Base-by-base conservation (phyloP, 2,888 invertebrate genomes). In the Noctuana brunneofusca region DNA sequence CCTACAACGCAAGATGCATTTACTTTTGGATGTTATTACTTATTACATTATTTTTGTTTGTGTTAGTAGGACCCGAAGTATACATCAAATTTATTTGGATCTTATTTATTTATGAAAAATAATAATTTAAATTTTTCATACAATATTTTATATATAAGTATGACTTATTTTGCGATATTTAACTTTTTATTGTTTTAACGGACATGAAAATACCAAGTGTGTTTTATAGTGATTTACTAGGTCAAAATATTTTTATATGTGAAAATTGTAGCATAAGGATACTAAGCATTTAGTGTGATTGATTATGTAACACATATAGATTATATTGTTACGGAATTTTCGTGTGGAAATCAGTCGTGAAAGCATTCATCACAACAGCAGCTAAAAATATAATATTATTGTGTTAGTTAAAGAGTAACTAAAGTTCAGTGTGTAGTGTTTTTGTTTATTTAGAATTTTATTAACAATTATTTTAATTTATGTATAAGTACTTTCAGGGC, bases 231-330 rank as follows among this genome's bases (percentile, higher is more conserved):
- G 79, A 84, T 81, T 84, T 80, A 78, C 81, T 86, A 84, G 83
- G 82, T 80, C 82, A 79, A 86, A 62, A 84, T 89, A 89, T 89
- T 89, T 89, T 90, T 90, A 81, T 90, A 90, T 87, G 81, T 86
- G 80, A 79, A 79, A 48, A 79, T 76, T 74, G 75, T 86, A 86
- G 84, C 73, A 66, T 86, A 87, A 82, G 84, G 64, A 74, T 78
- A 80, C 80, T 75, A 78, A 78, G 84, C 86, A 87, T 87, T 88
- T 87, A 76, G 73, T 75, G 75, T 80, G 79, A 78, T 75, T 80
- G 79, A 78, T 75, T 64, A 68, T 65, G 70, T 69, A 71, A 66
- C 67, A 67, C 71, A 71, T 70, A 70, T 69, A 70, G 68, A 72
- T 68, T 52, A 67, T 30, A 27, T 32, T 70, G 67, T 66, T 66